phyloP scores from a whole-genome alignment of 53 echinoderm and acorn worm species.

The Temnopleurus reevesii region DNA sequence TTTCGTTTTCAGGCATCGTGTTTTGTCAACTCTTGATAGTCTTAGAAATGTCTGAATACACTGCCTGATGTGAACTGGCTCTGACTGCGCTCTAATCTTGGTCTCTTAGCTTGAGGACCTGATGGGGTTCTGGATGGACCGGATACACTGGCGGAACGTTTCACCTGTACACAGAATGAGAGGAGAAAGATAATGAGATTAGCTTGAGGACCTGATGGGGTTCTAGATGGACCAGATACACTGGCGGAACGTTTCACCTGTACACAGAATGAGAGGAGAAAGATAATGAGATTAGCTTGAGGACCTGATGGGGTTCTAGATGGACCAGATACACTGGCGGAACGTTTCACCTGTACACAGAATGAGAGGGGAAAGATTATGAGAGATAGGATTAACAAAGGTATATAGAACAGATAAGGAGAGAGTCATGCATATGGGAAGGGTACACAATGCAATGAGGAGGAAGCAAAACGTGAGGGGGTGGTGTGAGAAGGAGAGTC shows the following conservation, averaged over 20 bases:
- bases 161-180: constrained; percentile 61
- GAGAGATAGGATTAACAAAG: neutral
- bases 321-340: constrained; percentile 70
- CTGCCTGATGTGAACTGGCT: constrained; percentile 69
- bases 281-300: neutral
- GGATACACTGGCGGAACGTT: constrained; percentile 76
- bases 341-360: constrained; percentile 75
- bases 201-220: constrained; percentile 53
- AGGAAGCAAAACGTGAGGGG: too few species aligned
- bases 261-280: neutral
- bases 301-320: constrained; percentile 43
- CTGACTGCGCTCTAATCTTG: constrained; percentile 77
- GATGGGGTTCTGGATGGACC: constrained; percentile 27
- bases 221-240: constrained; percentile 53
- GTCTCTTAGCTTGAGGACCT: constrained; percentile 71
- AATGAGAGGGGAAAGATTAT: neutral
- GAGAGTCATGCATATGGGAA: too few species aligned
- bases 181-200: constrained; percentile 27
- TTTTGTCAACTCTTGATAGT: neutral
- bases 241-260: constrained; percentile 87
- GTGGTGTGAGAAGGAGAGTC: too few species aligned
- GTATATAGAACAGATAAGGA: too few species aligned
- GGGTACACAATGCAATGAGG: too few species aligned
- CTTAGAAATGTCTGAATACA: constrained; percentile 78
- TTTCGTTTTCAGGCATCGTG: too few species aligned